phyloP scores from a whole-genome alignment of 1,140 invertebrate genomes.

The Trachymyrmex septentrionalis region DNA sequence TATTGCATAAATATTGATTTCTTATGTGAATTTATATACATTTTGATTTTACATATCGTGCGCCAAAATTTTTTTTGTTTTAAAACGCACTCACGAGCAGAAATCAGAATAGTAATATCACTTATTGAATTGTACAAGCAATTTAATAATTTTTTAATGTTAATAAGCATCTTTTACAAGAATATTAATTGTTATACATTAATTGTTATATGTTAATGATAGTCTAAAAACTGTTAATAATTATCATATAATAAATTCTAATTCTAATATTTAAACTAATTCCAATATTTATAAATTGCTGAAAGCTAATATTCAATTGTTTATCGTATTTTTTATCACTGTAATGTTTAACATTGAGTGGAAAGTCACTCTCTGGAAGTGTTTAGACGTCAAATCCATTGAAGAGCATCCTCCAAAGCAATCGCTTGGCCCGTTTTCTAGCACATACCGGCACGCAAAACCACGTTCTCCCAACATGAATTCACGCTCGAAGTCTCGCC shows the following conservation, averaged over 20 bases:
- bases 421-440: neutral
- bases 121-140: no score
- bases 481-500: constrained; percentile 47
- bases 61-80: no score
- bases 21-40: no score
- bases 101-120: no score
- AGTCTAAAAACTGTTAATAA: no score
- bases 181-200: no score
- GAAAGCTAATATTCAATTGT: neutral
- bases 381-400: constrained; percentile 38
- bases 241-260: neutral
- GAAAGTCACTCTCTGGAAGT: neutral
- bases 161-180: no score
- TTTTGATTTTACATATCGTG: no score
- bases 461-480: neutral
- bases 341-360: neutral
- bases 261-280: neutral
- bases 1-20: no score
- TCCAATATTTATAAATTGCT: neutral
- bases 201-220: no score
- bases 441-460: constrained; percentile 19
- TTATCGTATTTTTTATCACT: neutral
- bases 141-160: no score
- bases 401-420: neutral
- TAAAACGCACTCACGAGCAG: no score